Evolutionary conservation across 2,888 invertebrate species (phyloP).

Genomic region (Platynereis dumerilii): DNA sequence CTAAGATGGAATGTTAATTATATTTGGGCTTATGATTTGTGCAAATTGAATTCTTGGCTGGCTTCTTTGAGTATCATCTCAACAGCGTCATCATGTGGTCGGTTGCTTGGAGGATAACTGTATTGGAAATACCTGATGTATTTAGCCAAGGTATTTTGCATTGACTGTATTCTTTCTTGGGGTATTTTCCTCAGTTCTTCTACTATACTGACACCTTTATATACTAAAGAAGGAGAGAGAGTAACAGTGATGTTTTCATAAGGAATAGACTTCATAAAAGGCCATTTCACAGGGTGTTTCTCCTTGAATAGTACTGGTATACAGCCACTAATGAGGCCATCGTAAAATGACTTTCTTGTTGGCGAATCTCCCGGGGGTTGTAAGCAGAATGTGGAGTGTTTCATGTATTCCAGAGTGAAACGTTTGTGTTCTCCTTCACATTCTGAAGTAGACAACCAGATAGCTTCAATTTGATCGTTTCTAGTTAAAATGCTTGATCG

Average conservation of each 20-base stretch:
- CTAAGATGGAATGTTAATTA: no score
- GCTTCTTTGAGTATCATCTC: slow-evolving; percentile 38
- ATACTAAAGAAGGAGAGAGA: background rate
- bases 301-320: slow-evolving; percentile 44
- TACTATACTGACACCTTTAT: slow-evolving; percentile 17
- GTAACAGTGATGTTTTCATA: slow-evolving; percentile 14
- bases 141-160: slow-evolving; percentile 34
- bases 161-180: slow-evolving; percentile 20
- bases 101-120: slow-evolving; percentile 35
- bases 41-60: background rate
- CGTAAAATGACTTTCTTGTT: slow-evolving; percentile 52
- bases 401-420: slow-evolving; percentile 49
- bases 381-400: slow-evolving; percentile 46
- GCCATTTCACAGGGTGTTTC: background rate
- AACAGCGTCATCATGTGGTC: slow-evolving; percentile 41
- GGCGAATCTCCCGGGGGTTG: slow-evolving; percentile 55
- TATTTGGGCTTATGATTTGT: no score
- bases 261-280: slow-evolving; percentile 9
- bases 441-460: slow-evolving; percentile 33
- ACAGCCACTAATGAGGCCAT: slow-evolving; percentile 49
- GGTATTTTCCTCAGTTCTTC: slow-evolving; percentile 37
- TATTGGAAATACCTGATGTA: slow-evolving; percentile 45
- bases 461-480: background rate
- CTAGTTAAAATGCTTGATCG: no score
- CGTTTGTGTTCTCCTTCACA: slow-evolving; percentile 29